Evolutionary conservation across 2,888 invertebrate species (phyloP).

Genomic region (Amphipoea lucens): DNA sequence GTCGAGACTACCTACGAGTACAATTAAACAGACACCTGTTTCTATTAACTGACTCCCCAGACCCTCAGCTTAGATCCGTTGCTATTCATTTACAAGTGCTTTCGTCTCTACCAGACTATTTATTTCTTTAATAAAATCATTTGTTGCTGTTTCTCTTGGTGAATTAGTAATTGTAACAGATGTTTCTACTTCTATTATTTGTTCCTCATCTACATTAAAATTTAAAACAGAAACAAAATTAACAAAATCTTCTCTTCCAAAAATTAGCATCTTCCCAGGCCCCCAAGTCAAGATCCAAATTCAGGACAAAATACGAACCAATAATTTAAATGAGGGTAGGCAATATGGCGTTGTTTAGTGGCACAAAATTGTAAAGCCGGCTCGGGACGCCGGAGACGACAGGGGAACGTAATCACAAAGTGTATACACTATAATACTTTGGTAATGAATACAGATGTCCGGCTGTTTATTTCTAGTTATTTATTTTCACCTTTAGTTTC

Average conservation of each 20-base stretch:
- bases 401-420: slow-evolving; percentile 63
- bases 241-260: slow-evolving; percentile 35
- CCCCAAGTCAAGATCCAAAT: slow-evolving; percentile 65
- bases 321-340: slow-evolving; percentile 76
- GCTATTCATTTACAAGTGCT: slow-evolving; percentile 43
- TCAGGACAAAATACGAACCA: slow-evolving; percentile 67
- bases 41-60: slow-evolving; percentile 46
- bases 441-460: slow-evolving; percentile 64
- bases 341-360: slow-evolving; percentile 71
- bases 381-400: slow-evolving; percentile 40
- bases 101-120: slow-evolving; percentile 23
- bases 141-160: background rate
- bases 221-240: slow-evolving; percentile 32
- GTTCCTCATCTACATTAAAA: slow-evolving; percentile 29
- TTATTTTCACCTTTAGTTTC: slow-evolving; percentile 1
- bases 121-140: slow-evolving; percentile 26
- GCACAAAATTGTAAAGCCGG: slow-evolving; percentile 69
- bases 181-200: background rate
- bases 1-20: slow-evolving; percentile 44
- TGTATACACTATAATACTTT: slow-evolving; percentile 61
- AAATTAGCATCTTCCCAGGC: slow-evolving; percentile 53
- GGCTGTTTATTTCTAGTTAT: slow-evolving; percentile 28
- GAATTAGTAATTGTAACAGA: background rate
- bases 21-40: slow-evolving; percentile 61
- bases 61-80: slow-evolving; percentile 33